Percentiles rank a stretch among this genome's conserved stretches.
phyloP scores from a whole-genome alignment of 2,113 vertebrate species.

The Saiga tatarica region DNA sequence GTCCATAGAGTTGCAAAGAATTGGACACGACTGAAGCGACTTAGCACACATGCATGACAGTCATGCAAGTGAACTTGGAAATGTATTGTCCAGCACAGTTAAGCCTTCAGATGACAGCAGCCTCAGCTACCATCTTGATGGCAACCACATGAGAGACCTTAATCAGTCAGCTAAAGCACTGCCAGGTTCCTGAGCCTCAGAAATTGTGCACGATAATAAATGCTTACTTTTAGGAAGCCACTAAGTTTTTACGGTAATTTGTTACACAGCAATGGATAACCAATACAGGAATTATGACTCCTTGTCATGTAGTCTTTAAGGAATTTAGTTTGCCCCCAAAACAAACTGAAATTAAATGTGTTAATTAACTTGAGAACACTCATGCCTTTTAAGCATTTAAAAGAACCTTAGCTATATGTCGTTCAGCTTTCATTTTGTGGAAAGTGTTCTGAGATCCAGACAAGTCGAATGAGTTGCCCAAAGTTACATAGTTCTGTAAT shows the following conservation, averaged over 20 bases:
- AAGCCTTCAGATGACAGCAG: neutral
- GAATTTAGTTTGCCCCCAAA: neutral
- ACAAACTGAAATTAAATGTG: neutral
- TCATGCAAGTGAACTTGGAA: neutral
- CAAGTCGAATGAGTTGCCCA: neutral
- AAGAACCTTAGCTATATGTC: neutral
- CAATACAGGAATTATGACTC: neutral
- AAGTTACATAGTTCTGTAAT: neutral
- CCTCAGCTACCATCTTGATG: neutral
- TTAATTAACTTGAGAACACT: neutral
- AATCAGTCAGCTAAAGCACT: neutral
- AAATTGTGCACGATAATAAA: neutral
- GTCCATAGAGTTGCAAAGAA: neutral
- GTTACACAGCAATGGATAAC: neutral
- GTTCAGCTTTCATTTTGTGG: neutral
- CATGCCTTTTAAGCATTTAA: neutral
- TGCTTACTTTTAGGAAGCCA: neutral
- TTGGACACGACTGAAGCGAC: rapidly evolving
- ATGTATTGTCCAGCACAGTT: neutral
- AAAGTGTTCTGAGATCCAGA: neutral
- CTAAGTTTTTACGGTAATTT: neutral
- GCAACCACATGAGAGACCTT: neutral
- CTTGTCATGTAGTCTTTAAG: neutral
- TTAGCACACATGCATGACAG: neutral
- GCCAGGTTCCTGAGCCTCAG: neutral